Evolutionary conservation across 92 coral and sea anemone genomes (phyloP).

Genomic region (Epizoanthus stellaris): DNA sequence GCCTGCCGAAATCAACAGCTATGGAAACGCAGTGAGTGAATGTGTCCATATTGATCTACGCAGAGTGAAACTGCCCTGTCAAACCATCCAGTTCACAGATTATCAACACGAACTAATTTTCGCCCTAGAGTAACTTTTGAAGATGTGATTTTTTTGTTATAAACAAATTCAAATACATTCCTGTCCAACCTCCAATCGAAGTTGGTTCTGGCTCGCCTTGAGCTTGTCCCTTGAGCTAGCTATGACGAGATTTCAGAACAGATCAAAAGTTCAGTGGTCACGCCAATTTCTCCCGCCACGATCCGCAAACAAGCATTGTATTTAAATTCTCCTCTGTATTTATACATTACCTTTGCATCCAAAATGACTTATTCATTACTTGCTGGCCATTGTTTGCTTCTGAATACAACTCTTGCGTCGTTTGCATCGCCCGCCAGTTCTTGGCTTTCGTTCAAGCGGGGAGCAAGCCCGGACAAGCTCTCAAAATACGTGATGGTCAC

Average conservation of each 20-base stretch:
- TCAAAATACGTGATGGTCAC: not conserved
- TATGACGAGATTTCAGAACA: not conserved
- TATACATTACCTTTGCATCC: constrained; percentile 22
- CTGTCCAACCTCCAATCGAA: too few species aligned
- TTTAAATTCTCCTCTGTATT: constrained; percentile 4
- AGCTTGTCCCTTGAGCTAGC: too few species aligned
- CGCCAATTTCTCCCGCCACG: not conserved
- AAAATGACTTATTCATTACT: not conserved
- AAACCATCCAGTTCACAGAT: not conserved
- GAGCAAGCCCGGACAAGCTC: not conserved
- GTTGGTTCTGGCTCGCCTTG: too few species aligned
- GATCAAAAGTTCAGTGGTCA: constrained; percentile 21
- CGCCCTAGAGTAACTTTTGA: not conserved
- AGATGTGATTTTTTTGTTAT: not conserved
- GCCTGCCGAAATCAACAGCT: not conserved
- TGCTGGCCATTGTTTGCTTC: not conserved
- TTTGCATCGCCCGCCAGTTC: not conserved
- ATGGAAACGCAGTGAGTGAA: not conserved
- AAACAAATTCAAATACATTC: not conserved
- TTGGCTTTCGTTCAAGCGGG: not conserved
- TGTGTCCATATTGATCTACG: not conserved
- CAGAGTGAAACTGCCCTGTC: not conserved
- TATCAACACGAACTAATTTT: not conserved
- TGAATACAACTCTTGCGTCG: not conserved
- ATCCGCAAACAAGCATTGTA: constrained; percentile 10